Conservation (phyloP, 2,113 vertebrate genomes). For the Anolis carolinensis region DNA sequence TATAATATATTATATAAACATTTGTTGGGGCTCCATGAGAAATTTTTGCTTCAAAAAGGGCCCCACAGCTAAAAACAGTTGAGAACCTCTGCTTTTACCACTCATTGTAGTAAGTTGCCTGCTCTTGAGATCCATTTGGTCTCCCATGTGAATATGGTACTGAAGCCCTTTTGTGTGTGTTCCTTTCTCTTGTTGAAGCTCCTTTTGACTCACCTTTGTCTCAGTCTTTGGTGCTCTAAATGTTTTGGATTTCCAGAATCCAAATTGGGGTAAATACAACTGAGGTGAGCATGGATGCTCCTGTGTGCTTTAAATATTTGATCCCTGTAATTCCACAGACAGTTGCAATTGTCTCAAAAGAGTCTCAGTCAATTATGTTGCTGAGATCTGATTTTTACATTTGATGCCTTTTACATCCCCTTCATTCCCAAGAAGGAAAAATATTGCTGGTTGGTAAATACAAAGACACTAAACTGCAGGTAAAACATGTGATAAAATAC, state of each 20-base stretch:
- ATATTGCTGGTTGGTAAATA: slow-evolving; percentile 22
- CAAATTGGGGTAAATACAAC: no score
- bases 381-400: background rate
- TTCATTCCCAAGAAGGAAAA: slow-evolving; percentile 3
- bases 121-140: background rate
- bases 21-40: no score
- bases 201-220: no score
- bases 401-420: background rate
- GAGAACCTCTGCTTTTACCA: no score
- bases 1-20: no score
- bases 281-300: no score
- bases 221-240: no score
- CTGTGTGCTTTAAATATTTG: background rate
- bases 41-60: no score
- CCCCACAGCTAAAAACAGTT: no score
- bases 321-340: background rate
- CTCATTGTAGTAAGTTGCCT: background rate
- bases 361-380: background rate
- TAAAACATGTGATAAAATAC: slow-evolving; percentile 17
- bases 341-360: background rate
- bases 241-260: no score
- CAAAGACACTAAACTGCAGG: background rate
- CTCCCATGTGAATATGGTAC: background rate
- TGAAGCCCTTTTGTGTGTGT: background rate
- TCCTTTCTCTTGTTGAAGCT: no score